phyloP scores from a whole-genome alignment of 2,888 invertebrate genomes.

The Conistra vaccinii region DNA sequence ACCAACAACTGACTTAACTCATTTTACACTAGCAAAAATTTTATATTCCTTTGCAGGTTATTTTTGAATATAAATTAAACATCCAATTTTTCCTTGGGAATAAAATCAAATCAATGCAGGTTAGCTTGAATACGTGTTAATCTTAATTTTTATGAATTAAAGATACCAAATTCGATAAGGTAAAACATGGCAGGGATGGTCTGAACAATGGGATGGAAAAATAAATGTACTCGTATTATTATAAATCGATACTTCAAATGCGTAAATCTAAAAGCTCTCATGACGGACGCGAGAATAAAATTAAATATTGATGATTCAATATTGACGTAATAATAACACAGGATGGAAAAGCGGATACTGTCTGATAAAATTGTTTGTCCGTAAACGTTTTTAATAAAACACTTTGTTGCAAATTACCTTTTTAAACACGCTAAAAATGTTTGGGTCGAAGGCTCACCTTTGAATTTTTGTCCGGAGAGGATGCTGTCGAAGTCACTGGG shows the following conservation, averaged over 20 bases:
- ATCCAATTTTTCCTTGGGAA: background rate
- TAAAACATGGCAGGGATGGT: background rate
- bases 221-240: constrained; percentile 3
- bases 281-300: constrained; percentile 59
- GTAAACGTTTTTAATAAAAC: constrained; percentile 64
- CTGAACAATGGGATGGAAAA: background rate
- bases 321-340: constrained; percentile 70
- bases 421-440: background rate
- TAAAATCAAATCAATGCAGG: background rate
- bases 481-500: constrained; percentile 86
- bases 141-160: background rate
- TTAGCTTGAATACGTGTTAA: background rate
- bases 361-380: constrained; percentile 69
- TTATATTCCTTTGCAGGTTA: background rate
- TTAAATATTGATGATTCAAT: constrained; percentile 73
- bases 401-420: constrained; percentile 51
- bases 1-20: background rate
- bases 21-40: background rate
- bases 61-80: too few species aligned
- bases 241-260: constrained; percentile 13
- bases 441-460: constrained; percentile 76
- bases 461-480: constrained; percentile 85
- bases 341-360: constrained; percentile 68
- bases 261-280: constrained; percentile 32
- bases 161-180: background rate